A percentile compares a stretch with the other conserved stretches of the same genome.
These are phyloP conservation scores for Drosophila equinoxialis DNA, from an alignment of 1,140 invertebrate genomes.

Conservation along the genomic window DNA sequence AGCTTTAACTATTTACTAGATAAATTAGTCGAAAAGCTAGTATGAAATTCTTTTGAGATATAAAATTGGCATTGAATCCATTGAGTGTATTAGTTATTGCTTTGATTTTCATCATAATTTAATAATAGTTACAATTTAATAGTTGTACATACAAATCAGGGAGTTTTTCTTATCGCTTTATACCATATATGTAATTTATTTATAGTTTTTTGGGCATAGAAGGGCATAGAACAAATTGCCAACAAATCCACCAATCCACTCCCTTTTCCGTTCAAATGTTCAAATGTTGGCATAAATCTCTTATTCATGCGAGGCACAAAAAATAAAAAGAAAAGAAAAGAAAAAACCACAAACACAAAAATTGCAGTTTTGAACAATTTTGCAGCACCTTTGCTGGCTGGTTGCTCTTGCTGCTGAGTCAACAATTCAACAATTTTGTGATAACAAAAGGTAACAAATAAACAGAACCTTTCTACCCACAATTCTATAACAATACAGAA, in stretches of 20 bases:
- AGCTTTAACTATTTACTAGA: slow-evolving; percentile 56
- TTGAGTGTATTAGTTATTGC: neutral
- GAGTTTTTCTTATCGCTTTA: too few species aligned
- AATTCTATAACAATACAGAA: slow-evolving; percentile 19
- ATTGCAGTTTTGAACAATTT: slow-evolving; percentile 56
- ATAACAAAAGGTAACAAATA: slow-evolving; percentile 55
- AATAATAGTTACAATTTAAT: too few species aligned
- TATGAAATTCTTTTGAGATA: neutral
- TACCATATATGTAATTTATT: neutral
- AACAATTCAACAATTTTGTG: slow-evolving; percentile 73
- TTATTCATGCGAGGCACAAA: slow-evolving; percentile 39
- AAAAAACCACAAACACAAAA: slow-evolving; percentile 30
- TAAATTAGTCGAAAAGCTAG: slow-evolving; percentile 32
- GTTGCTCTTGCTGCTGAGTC: slow-evolving; percentile 53
- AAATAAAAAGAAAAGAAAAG: neutral
- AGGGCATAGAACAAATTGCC: neutral
- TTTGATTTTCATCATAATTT: too few species aligned
- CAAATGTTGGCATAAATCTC: slow-evolving; percentile 55
- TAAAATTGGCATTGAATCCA: neutral
- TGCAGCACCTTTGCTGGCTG: slow-evolving; percentile 20
- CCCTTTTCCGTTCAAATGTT: neutral
- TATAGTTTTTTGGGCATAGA: neutral
- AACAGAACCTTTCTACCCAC: slow-evolving; percentile 1
- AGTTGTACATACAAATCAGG: too few species aligned
- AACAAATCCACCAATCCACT: neutral